These are phyloP conservation scores for Ditylenchus dipsaci DNA, from an alignment of 1,140 invertebrate genomes.

Conservation along the genomic window DNA sequence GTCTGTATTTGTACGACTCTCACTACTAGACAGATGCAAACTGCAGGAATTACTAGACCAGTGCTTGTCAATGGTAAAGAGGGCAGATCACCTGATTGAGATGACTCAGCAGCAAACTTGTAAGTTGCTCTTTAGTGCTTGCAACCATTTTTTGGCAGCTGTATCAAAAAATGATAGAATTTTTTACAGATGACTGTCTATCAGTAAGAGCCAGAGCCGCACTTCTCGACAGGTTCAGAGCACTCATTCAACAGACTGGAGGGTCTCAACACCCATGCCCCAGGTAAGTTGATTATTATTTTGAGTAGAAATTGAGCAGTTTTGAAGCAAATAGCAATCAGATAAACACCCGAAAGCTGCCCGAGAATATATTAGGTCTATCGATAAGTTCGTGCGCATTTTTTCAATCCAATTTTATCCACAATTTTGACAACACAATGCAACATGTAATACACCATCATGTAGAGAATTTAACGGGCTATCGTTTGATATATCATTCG, in stretches of 20 bases:
- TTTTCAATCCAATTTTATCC: too few relatives aligned
- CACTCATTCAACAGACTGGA: slow-evolving; percentile 44
- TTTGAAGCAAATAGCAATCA: too few relatives aligned
- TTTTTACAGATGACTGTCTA: slow-evolving; percentile 53
- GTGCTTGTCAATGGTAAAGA: slow-evolving; percentile 51
- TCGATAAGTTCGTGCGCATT: too few relatives aligned
- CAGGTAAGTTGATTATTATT: too few relatives aligned
- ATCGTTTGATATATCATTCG: too few relatives aligned
- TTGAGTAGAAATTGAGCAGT: too few relatives aligned
- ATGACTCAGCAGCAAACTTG: slow-evolving; percentile 57
- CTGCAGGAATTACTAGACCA: slow-evolving; percentile 52
- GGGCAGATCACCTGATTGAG: slow-evolving; percentile 52
- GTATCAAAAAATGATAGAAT: neutral
- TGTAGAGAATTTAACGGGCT: too few relatives aligned
- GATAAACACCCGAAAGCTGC: too few relatives aligned
- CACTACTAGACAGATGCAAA: slow-evolving; percentile 53
- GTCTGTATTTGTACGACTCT: slow-evolving; percentile 55
- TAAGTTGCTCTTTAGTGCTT: slow-evolving; percentile 31
- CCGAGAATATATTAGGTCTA: too few relatives aligned
- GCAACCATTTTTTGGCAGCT: neutral
- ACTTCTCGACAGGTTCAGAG: slow-evolving; percentile 51
- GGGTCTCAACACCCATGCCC: slow-evolving; percentile 18
- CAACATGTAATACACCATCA: too few relatives aligned
- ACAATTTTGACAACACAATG: too few relatives aligned
- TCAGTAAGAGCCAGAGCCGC: slow-evolving; percentile 48